Conservation (phyloP, 2,797 vertebrate species). For the Neosilurus hyrtlii region DNA sequence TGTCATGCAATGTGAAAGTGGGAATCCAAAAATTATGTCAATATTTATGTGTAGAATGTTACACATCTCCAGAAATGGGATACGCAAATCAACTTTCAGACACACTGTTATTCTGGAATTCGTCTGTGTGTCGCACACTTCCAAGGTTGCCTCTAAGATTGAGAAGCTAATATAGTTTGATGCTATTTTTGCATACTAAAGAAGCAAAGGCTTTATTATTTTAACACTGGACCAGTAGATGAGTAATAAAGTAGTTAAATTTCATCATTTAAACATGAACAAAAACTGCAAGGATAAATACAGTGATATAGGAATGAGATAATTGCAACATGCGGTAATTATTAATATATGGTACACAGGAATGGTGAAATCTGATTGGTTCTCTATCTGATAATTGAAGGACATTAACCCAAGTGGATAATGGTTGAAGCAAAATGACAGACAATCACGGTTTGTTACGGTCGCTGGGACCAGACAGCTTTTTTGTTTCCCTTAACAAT, state of each 20-base stretch:
- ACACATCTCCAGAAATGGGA: neutral
- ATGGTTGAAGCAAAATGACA: no score
- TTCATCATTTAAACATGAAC: neutral
- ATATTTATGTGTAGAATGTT: neutral
- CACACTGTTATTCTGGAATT: neutral
- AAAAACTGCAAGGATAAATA: neutral
- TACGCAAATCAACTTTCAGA: neutral
- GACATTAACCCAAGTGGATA: no score
- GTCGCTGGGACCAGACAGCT: no score
- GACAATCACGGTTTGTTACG: no score
- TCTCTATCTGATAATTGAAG: no score
- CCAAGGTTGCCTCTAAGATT: neutral
- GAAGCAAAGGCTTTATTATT: neutral
- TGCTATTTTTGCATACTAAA: neutral
- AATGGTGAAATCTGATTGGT: no score
- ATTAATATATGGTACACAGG: no score
- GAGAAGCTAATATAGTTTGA: no score
- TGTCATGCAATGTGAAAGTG: neutral
- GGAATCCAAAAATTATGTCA: neutral
- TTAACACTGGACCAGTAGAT: neutral
- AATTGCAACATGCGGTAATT: neutral
- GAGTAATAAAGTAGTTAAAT: neutral
- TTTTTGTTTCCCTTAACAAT: no score
- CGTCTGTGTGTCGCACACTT: neutral
- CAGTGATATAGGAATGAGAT: neutral